Base-by-base conservation (phyloP, 2,888 invertebrate species). In the Ornithoptera alexandrae region DNA sequence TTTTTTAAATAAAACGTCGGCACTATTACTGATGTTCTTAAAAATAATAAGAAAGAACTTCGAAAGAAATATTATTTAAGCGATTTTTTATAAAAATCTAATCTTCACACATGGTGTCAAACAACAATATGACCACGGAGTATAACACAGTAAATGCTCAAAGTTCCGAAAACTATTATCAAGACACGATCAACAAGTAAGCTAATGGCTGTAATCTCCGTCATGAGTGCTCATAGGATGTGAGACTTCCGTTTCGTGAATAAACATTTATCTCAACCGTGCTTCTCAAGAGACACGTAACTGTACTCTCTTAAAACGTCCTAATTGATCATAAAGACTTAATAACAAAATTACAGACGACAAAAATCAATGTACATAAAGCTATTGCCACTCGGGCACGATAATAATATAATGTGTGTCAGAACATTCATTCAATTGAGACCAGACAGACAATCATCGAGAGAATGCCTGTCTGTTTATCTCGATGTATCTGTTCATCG, bases 101-200 rank as follows among this genome's bases (percentile, higher is more conserved):
- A 63, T 73, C 73, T 73, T 77, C 80, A 82, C 83, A 76, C 71
- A 72, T 72, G 74, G 70, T 70, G 73, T 58, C 22, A 15, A 46
- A 46, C 15, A 46, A 46, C 76, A 70, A 77, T 77, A 79, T 79
- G 81, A 83, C 80, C 77, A 76, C 75, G 80, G 78, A 83, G 80
- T 79, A 70, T 70, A 65, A 60, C 56, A 66, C n/a, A 36, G 76
- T 85, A 87, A 87, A 85, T 78, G 82, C 81, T 80, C 75, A 72
- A 73, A 83, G 84, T 83, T 84, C 84, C 84, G 80, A 84, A 84
- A 85, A 79, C 82, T 84, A 85, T 86, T 85, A 84, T 75, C 78
- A 77, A 78, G 78, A 78, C 77, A 76, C 81, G 81, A 85, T 84
- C 84, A 87, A 85, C 86, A 82, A 83, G 84, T 84, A 79, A 79